A percentile compares a stretch with the other conserved stretches of the same genome.
Conservation (phyloP, 2,797 vertebrate species). For the Brachyalestes nurse region DNA sequence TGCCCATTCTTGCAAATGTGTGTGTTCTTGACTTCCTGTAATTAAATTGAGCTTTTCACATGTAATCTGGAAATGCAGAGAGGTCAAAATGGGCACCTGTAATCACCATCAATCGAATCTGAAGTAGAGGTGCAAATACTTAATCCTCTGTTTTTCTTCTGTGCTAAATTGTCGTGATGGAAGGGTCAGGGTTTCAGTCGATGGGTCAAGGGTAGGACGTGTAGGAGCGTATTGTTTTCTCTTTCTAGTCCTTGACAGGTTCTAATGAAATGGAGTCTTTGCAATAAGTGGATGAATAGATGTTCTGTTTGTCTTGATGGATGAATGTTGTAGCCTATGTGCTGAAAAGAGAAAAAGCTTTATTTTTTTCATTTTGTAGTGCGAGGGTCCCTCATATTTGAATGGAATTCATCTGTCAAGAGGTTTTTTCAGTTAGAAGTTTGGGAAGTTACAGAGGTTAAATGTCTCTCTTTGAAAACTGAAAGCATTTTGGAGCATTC, state of each 20-base stretch:
- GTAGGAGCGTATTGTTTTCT: constrained; percentile 58
- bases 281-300: constrained; percentile 23
- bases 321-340: constrained; percentile 29
- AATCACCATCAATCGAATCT: constrained; percentile 70
- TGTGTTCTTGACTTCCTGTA: constrained; percentile 73
- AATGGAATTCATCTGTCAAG: constrained; percentile 36
- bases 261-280: constrained; percentile 43
- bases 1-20: constrained; percentile 63
- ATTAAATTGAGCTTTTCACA: constrained; percentile 79
- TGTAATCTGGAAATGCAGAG: constrained; percentile 68
- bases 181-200: constrained; percentile 49
- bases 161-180: constrained; percentile 61
- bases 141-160: constrained; percentile 60
- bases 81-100: constrained; percentile 65
- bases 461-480: constrained; percentile 35
- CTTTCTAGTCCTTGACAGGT: constrained; percentile 58
- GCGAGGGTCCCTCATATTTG: constrained; percentile 8
- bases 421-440: constrained; percentile 31
- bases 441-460: constrained; percentile 25
- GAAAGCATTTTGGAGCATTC: constrained; percentile 1
- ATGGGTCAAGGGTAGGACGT: constrained; percentile 62
- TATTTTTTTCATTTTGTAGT: constrained; percentile 16
- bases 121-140: constrained; percentile 63
- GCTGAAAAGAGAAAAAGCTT: constrained; percentile 16
- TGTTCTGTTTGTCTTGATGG: constrained; percentile 27